Base-by-base conservation (phyloP, 1,140 invertebrate species). In the Drosophila eugracilis region DNA sequence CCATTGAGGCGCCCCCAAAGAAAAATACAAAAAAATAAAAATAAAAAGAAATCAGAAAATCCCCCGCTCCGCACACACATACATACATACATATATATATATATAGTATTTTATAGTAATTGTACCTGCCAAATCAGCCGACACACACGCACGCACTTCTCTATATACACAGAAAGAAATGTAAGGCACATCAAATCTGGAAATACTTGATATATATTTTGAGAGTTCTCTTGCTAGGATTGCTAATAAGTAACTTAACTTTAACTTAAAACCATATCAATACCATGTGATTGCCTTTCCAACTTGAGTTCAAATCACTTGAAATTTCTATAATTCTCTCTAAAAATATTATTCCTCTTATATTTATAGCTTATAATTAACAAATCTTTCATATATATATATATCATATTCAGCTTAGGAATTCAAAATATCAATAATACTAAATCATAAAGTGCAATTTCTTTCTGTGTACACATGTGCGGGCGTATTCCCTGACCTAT, bases 71-170 rank as follows among this genome's bases (percentile, higher is more conserved):
- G 44, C 19, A 47, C 10, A 41, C 9, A 36, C 4, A 41, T 30
- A 54, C 42, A 26, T 67, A 34, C 19, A 52, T 48, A 24, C n/a
- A n/a, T 10, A 12, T 32, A 32, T 12, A 58, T 21, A 41, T 30
- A 54, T 50, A 26, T 67, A 34, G 37, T 30, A 67, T 67, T 53
- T 69, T 69, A 67, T 50, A 28, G 65, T 69, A 69, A 69, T 69
- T 66, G 65, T 67, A 69, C 65, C 65, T 69, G 65, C 48, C 65
- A 69, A 69, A 63, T 63, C 59, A 62, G 17, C 34, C 55, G 17
- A 62, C 36, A 34, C 12, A 10, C 22, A 44, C 21, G 10, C n/a
- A 39, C 26, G 22, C 37, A 44, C 17, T 9, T 32, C 12, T 4
- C 24, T 28, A 2, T 28, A 2, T 28, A 54, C 36, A 39, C 50